phyloP scores from a whole-genome alignment of 2,797 vertebrate genomes.

The Hyperoplus immaculatus region DNA sequence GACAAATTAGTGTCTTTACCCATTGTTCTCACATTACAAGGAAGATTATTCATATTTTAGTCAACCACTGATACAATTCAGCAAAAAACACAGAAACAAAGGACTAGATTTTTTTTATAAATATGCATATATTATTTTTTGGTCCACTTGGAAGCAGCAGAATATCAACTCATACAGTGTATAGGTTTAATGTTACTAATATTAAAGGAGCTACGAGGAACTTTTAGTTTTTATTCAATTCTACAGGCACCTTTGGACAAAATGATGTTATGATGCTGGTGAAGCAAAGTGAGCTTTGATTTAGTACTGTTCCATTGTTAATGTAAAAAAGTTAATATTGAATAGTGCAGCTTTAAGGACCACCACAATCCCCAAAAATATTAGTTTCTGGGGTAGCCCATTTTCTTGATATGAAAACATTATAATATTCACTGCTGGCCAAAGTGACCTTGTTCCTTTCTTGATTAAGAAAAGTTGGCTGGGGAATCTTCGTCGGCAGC shows the following conservation, averaged over 20 bases:
- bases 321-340: background rate
- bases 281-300: no score
- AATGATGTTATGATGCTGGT: no score
- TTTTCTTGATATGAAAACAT: background rate
- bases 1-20: slow-evolving; percentile 34
- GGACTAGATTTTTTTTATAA: no score
- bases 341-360: background rate
- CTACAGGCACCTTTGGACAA: no score
- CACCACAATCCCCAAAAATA: background rate
- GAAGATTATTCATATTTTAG: slow-evolving; percentile 31
- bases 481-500: slow-evolving; percentile 14
- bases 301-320: background rate
- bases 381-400: background rate
- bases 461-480: slow-evolving; percentile 27
- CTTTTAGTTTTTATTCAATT: no score
- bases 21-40: background rate
- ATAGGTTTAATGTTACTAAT: no score
- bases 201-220: no score
- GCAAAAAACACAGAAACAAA: no score
- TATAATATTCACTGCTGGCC: background rate
- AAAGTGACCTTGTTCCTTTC: slow-evolving; percentile 27
- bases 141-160: no score
- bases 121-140: no score
- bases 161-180: no score
- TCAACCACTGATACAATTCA: background rate